Evolutionary conservation across 2,113 vertebrate species (phyloP).

Genomic region (Nansenia antarctica): DNA sequence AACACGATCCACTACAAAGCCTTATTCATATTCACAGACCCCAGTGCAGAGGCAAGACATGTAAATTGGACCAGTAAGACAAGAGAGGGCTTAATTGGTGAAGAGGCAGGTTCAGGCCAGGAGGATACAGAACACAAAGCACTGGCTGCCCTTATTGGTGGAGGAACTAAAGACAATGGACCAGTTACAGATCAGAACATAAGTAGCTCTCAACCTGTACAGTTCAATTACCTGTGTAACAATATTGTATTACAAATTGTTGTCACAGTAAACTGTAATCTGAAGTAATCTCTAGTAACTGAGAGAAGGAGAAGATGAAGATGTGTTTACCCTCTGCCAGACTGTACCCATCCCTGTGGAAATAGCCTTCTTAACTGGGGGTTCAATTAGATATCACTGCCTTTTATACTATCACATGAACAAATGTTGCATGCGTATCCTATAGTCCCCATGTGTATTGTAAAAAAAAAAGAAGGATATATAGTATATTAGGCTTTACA

Average conservation of each 20-base stretch:
- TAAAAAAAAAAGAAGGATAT: neutral
- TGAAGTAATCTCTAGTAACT: neutral
- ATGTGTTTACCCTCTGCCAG: constrained; percentile 11
- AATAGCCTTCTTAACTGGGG: constrained; percentile 42
- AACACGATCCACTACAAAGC: no score
- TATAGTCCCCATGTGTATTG: neutral
- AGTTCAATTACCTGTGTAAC: neutral
- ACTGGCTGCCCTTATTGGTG: neutral
- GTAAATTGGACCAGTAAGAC: no score
- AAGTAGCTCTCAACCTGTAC: neutral
- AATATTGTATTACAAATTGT: neutral
- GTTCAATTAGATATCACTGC: no score
- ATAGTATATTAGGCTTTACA: neutral
- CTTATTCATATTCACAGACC: no score
- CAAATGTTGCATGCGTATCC: neutral
- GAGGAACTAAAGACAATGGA: no score
- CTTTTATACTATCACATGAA: constrained; percentile 37
- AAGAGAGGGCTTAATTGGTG: no score
- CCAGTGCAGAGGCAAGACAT: no score
- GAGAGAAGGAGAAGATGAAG: constrained; percentile 1
- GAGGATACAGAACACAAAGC: neutral
- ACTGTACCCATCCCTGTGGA: constrained; percentile 12
- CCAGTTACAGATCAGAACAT: neutral
- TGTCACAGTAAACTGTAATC: neutral
- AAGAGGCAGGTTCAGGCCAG: no score